These are phyloP conservation scores for Nymphalis polychloros DNA, from an alignment of 2,888 invertebrate genomes.

Conservation along the genomic window DNA sequence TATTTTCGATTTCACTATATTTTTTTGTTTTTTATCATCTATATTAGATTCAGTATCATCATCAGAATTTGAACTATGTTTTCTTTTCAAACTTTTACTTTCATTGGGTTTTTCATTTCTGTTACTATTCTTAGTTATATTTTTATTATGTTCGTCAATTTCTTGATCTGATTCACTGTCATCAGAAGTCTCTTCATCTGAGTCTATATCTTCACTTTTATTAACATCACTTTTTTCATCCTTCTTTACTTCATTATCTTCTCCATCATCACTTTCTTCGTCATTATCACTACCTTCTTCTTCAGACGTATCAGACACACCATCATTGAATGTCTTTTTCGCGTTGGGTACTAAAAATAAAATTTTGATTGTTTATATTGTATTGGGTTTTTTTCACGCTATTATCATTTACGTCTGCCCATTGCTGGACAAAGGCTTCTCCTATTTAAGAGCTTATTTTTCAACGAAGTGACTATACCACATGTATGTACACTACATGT, in stretches of 20 bases:
- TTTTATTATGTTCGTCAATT: constrained; percentile 33
- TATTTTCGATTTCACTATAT: not conserved
- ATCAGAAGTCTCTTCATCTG: constrained; percentile 3
- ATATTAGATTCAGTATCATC: constrained; percentile 28
- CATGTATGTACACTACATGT: no score
- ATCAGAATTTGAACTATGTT: constrained; percentile 23
- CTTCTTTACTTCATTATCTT: constrained; percentile 54
- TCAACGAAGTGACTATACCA: no score
- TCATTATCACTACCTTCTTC: constrained; percentile 53
- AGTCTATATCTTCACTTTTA: not conserved
- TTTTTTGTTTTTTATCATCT: not conserved
- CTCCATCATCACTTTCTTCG: constrained; percentile 44
- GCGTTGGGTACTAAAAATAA: constrained; percentile 65
- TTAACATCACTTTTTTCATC: not conserved
- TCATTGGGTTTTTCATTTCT: not conserved
- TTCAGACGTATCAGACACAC: constrained; percentile 69
- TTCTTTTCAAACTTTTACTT: constrained; percentile 30
- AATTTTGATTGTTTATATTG: no score
- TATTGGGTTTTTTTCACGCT: no score
- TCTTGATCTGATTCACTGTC: constrained; percentile 41
- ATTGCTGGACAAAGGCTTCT: no score
- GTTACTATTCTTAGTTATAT: not conserved
- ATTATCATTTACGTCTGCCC: no score
- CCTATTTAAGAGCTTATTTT: no score
- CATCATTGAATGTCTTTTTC: constrained; percentile 67